Conservation (phyloP, 2,888 invertebrate species). For the Meteorus cinctellus region DNA sequence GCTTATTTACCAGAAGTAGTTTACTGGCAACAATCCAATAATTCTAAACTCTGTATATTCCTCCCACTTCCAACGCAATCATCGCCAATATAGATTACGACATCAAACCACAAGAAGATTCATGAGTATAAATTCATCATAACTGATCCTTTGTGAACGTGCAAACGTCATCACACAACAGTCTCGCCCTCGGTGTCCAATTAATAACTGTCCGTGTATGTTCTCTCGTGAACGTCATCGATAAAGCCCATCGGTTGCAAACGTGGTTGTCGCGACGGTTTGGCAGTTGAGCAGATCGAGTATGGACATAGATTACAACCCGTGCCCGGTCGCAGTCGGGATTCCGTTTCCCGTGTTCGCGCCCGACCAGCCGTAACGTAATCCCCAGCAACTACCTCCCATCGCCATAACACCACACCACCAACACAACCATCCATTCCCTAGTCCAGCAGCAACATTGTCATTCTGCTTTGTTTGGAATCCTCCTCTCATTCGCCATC, state of each 20-base stretch:
- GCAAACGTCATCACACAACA: constrained; percentile 33
- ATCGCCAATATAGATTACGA: not conserved
- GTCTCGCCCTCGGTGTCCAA: constrained; percentile 32
- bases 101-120: constrained; percentile 6
- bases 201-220: constrained; percentile 32
- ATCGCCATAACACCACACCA: constrained; percentile 10
- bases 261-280: constrained; percentile 41
- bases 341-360: constrained; percentile 52
- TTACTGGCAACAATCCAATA: not conserved
- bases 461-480: not conserved
- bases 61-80: not conserved
- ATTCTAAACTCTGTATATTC: not conserved
- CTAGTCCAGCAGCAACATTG: not conserved
- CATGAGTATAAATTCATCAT: constrained; percentile 34
- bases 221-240: constrained; percentile 28
- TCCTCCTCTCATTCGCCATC: not conserved
- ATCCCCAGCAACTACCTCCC: constrained; percentile 38
- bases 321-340: constrained; percentile 38
- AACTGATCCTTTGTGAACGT: constrained; percentile 26
- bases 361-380: constrained; percentile 52
- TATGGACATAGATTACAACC: constrained; percentile 43
- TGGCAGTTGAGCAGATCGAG: constrained; percentile 45
- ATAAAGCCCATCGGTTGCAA: constrained; percentile 37
- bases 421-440: constrained; percentile 9
- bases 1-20: not conserved